Base-by-base conservation (phyloP, 2,797 vertebrate species). In the Scolopax bukidnonensis region DNA sequence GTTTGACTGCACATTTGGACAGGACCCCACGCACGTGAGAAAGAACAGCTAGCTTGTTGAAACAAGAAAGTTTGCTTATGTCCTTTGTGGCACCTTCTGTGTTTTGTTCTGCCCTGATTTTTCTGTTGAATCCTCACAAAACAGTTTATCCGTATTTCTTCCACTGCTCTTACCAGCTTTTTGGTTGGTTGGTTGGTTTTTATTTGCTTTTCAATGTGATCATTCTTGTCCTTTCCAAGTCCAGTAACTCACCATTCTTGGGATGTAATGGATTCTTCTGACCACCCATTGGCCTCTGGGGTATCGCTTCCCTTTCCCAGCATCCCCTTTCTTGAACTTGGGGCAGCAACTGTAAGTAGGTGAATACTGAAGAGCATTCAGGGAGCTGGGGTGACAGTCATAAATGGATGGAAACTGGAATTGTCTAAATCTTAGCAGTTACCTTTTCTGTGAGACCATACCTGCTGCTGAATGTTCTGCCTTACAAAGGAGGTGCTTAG, bases 31-130 rank as follows among this genome's bases (percentile, higher is more conserved):
- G 33, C 1, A 14, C 1, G 6, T 60, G 83, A 82, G 87, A 48
- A 86, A 68, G 60, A 64, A 77, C 36, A 40, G 81, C 43, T 71
- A 2, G 68, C 88, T 71, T 90, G 80, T n/a, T 77, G 90, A 54
- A 95, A 95, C 63, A 84, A 87, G 75, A 60, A 89, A 89, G 79
- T 93, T 95, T 95, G 56, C 40, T 77, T 41, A 0, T 11, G 47
- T 94, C 80, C 61, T 60, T 88, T 51, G 61, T 68, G 83, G 68
- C 24, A 1, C 51, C 70, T 89, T 85, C 41, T 78, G 77, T 56
- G 38, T 81, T 82, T 79, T 84, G 57, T 73, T 89, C 73, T 93
- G 41, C 45, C 75, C 45, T 38, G 36, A 51, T 89, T 87, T 92
- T 63, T 79, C 45, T 70, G 51, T 68, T 80, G 85, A 81, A 85